Evolutionary conservation across 2,113 vertebrate genomes (phyloP).

Genomic region (Asarcornis scutulata): DNA sequence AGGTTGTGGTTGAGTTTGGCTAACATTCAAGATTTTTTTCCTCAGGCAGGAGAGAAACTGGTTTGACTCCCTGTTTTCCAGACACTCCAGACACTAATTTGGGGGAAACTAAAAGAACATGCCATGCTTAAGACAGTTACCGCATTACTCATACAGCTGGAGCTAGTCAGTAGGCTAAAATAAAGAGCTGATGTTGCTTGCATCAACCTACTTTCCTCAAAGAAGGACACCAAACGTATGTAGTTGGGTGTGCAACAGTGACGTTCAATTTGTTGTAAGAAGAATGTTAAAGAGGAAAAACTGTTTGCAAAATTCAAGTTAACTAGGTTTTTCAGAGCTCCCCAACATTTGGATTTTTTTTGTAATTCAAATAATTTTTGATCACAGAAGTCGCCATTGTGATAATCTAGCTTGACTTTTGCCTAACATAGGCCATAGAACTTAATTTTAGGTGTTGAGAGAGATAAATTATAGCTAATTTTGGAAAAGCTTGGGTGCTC

Average conservation of each 20-base stretch:
- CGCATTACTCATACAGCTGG: not conserved
- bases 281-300: not conserved
- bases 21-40: not conserved
- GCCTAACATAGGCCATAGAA: constrained; percentile 52
- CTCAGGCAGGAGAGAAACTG: not conserved
- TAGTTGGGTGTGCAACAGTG: not conserved
- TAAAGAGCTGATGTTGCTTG: not conserved
- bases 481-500: not conserved
- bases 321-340: constrained; percentile 23
- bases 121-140: not conserved
- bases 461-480: not conserved
- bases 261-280: not conserved
- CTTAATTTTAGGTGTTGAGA: not conserved
- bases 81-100: not conserved
- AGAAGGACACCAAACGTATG: not conserved
- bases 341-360: not conserved
- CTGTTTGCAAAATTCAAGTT: not conserved
- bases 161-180: not conserved
- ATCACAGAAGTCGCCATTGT: constrained; percentile 65
- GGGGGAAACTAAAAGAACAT: not conserved
- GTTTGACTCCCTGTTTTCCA: not conserved
- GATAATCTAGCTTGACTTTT: constrained; percentile 65
- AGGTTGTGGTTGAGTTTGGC: not conserved
- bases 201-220: not conserved
- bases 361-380: not conserved